Conservation (phyloP, 2,113 vertebrate genomes). For the Otis tarda region DNA sequence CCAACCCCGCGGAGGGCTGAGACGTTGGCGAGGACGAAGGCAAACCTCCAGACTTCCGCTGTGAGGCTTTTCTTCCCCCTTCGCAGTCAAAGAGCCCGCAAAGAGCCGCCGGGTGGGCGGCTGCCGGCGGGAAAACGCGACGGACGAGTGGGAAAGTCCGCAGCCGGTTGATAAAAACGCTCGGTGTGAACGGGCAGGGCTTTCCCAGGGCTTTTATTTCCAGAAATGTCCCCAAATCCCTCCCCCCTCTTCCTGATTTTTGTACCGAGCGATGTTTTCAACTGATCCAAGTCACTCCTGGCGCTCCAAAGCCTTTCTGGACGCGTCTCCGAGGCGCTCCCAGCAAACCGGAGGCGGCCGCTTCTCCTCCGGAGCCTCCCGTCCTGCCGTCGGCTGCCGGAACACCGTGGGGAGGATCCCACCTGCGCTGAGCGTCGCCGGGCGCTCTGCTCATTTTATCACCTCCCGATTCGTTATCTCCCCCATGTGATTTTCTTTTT, state of each 20-base stretch:
- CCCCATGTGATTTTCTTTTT: rapidly evolving
- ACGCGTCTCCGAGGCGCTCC: rapidly evolving
- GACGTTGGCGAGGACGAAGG: neutral
- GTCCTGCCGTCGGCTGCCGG: rapidly evolving
- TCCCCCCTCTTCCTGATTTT: neutral
- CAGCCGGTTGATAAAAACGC: neutral
- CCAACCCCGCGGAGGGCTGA: neutral
- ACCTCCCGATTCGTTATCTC: neutral
- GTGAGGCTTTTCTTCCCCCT: neutral
- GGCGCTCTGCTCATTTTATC: rapidly evolving
- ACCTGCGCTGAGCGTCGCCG: too few relatives aligned
- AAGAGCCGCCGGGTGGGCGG: neutral
- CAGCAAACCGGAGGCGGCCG: rapidly evolving
- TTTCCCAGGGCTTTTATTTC: neutral
- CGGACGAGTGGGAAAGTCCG: neutral
- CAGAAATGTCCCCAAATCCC: neutral
- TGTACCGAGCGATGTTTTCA: neutral
- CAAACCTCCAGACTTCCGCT: neutral
- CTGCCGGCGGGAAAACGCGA: neutral
- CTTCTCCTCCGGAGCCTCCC: neutral
- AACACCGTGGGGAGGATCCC: too few relatives aligned
- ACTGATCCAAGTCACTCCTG: neutral
- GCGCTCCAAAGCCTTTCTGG: neutral
- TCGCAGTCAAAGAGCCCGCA: too few relatives aligned
- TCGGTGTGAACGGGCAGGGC: neutral